These are phyloP conservation scores for Danio tinwini DNA, from an alignment of 2,797 vertebrate species.

Conservation along the genomic window DNA sequence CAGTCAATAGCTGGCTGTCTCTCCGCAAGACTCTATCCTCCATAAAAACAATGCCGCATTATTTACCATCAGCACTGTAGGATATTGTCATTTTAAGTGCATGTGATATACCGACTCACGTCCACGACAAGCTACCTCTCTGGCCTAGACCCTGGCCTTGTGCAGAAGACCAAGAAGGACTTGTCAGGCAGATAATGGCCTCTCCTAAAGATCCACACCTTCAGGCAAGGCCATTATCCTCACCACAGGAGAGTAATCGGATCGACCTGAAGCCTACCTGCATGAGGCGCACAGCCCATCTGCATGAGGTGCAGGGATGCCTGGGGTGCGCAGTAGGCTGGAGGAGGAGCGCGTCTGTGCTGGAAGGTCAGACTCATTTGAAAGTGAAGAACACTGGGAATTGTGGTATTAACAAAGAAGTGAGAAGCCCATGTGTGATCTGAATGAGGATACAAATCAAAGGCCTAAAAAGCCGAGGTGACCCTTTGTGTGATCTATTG, in stretches of 20 bases:
- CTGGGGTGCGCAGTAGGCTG: conserved; percentile 53
- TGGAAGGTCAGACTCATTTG: conserved; percentile 63
- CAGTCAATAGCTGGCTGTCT: neutral
- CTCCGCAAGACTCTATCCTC: conserved; percentile 16
- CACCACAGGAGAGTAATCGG: conserved; percentile 70
- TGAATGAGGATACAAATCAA: conserved; percentile 40
- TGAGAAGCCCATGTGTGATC: conserved; percentile 20
- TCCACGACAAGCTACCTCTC: neutral
- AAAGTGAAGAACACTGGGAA: conserved; percentile 65
- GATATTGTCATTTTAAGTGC: neutral
- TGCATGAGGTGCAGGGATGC: conserved; percentile 59
- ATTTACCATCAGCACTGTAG: conserved; percentile 3
- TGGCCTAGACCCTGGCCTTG: neutral
- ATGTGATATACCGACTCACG: neutral
- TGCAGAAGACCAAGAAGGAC: conserved; percentile 36
- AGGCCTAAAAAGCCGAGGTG: conserved; percentile 17
- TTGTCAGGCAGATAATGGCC: conserved; percentile 60
- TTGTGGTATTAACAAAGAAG: conserved; percentile 55
- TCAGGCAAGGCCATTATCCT: conserved; percentile 71
- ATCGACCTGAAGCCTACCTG: conserved; percentile 55
- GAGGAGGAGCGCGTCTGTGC: conserved; percentile 50
- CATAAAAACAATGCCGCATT: conserved; percentile 13
- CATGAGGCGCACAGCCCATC: conserved; percentile 65
- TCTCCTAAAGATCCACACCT: conserved; percentile 70
- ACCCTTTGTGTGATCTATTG: conserved; percentile 34